Evolutionary conservation across 2,113 vertebrate genomes (phyloP).

Genomic region (Talpa occidentalis): DNA sequence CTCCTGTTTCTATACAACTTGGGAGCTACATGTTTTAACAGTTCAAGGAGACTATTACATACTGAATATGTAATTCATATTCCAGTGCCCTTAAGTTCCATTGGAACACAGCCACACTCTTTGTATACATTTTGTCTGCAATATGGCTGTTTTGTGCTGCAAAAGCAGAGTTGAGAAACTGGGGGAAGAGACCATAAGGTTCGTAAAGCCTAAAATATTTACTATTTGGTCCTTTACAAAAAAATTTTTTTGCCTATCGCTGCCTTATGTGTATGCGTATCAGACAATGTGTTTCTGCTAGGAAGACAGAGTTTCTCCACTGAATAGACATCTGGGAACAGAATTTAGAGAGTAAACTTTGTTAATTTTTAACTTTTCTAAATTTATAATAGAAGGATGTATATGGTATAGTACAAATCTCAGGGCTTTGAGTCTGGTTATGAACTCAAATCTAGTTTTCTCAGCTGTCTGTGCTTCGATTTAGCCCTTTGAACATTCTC

Average conservation of each 20-base stretch:
- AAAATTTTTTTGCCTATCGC: neutral
- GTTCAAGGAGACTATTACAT: no score
- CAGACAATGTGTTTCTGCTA: neutral
- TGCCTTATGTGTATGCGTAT: neutral
- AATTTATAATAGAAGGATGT: neutral
- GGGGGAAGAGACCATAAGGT: neutral
- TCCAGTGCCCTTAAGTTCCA: neutral
- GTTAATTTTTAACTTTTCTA: neutral
- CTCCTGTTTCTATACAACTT: neutral
- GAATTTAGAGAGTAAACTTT: neutral
- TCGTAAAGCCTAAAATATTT: neutral
- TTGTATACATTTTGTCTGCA: neutral
- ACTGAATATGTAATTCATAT: neutral
- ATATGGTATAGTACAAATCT: neutral
- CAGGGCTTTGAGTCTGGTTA: neutral
- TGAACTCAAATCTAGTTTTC: neutral
- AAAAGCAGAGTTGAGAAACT: neutral
- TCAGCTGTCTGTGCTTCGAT: neutral
- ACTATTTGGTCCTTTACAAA: neutral
- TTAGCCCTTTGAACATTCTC: neutral
- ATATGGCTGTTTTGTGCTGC: neutral
- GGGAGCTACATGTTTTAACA: neutral
- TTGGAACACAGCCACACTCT: neutral
- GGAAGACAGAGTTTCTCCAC: neutral
- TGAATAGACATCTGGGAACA: neutral